These are phyloP conservation scores for Beaufortia kweichowensis DNA, from an alignment of 2,113 vertebrate species.

Conservation along the genomic window DNA sequence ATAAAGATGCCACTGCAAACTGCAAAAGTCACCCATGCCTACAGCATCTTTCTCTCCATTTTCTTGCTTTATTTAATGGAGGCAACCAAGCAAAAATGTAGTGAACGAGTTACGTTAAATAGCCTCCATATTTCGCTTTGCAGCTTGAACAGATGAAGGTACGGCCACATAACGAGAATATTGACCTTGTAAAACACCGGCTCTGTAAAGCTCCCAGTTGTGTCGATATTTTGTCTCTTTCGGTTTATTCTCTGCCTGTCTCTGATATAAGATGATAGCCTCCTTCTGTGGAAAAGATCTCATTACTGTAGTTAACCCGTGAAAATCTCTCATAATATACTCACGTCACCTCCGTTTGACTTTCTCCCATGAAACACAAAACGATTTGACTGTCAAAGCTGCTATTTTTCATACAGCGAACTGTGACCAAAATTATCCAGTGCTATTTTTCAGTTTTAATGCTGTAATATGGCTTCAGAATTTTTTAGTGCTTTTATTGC, in stretches of 20 bases:
- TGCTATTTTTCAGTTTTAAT: no score
- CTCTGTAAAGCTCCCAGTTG: not conserved
- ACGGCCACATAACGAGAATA: not conserved
- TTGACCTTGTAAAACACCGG: not conserved
- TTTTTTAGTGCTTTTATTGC: no score
- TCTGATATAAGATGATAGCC: not conserved
- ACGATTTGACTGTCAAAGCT: no score
- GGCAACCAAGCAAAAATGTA: constrained; percentile 24
- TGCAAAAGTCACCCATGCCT: not conserved
- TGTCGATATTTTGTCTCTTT: not conserved
- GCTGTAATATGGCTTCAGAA: no score
- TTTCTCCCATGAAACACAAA: no score
- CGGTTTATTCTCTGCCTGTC: not conserved
- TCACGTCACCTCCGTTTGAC: no score
- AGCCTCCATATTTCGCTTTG: constrained; percentile 15
- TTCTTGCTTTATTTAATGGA: constrained; percentile 60
- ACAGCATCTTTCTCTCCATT: constrained; percentile 31
- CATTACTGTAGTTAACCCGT: no score
- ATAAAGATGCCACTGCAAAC: constrained; percentile 30
- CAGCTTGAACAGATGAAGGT: not conserved
- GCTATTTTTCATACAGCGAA: no score
- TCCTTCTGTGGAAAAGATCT: not conserved
- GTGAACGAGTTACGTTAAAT: constrained; percentile 14
- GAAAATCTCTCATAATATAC: no score
- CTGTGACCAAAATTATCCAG: no score